phyloP scores from a whole-genome alignment of 2,888 invertebrate species.

The Apamea anceps region DNA sequence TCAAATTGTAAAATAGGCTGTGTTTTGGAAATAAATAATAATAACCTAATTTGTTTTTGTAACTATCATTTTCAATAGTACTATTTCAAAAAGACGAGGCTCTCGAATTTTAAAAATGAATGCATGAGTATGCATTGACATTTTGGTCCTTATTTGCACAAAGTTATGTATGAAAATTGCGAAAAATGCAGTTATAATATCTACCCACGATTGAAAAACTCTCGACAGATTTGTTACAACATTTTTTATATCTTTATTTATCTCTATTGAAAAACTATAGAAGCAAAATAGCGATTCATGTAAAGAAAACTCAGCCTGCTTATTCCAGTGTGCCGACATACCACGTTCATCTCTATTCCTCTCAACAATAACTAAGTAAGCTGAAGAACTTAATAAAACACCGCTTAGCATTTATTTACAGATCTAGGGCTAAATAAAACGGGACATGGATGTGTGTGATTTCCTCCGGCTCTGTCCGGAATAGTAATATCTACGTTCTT shows the following conservation, averaged over 20 bases:
- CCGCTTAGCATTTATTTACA: slow-evolving; percentile 75
- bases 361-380: slow-evolving; percentile 72
- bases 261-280: neutral
- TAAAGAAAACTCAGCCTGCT: slow-evolving; percentile 70
- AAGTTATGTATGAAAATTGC: neutral
- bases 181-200: neutral
- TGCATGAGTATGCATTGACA: neutral
- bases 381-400: slow-evolving; percentile 79
- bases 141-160: neutral
- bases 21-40: no score
- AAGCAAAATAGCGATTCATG: no score
- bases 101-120: neutral
- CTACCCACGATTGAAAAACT: neutral
- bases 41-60: no score
- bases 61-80: no score
- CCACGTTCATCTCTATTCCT: slow-evolving; percentile 75
- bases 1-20: no score
- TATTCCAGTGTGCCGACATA: slow-evolving; percentile 68
- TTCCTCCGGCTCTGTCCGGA: slow-evolving; percentile 70
- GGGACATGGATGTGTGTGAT: slow-evolving; percentile 73
- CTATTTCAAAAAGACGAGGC: no score
- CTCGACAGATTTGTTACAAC: neutral
- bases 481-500: slow-evolving; percentile 62
- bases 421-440: slow-evolving; percentile 74
- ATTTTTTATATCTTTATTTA: neutral